Conservation (phyloP, 1,140 invertebrate species). For the Drosophila bocki region DNA sequence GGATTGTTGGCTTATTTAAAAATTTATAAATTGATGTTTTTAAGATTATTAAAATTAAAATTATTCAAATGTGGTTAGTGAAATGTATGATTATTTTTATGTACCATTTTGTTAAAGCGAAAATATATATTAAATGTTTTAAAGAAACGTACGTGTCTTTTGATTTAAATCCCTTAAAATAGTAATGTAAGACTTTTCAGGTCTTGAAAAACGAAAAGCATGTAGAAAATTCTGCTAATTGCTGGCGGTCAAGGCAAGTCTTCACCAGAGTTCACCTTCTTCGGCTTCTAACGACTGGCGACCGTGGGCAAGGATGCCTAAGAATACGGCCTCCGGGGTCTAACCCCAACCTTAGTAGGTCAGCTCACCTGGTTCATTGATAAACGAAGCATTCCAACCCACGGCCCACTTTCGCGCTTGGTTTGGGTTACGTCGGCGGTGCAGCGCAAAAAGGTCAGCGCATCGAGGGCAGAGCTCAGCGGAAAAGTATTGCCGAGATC, state of each 20-base stretch:
- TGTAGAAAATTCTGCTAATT: not conserved
- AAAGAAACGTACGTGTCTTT: not conserved
- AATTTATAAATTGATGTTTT: too few species aligned
- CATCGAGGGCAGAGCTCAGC: conserved; percentile 78
- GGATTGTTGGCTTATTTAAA: too few species aligned
- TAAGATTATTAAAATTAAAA: too few species aligned
- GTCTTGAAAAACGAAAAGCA: not conserved
- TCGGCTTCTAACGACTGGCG: conserved; percentile 19
- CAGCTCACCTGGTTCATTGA: conserved; percentile 60
- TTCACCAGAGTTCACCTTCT: not conserved
- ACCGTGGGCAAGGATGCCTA: conserved; percentile 22
- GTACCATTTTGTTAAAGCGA: not conserved
- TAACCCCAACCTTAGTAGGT: conserved; percentile 56
- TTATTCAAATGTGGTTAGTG: too few species aligned
- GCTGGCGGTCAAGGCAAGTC: conserved; percentile 3
- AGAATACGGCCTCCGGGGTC: conserved; percentile 1
- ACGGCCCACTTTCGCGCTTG: conserved; percentile 58
- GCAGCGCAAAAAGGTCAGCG: conserved; percentile 63
- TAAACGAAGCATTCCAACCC: conserved; percentile 65
- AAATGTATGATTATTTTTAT: too few species aligned
- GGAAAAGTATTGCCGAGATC: conserved; percentile 73
- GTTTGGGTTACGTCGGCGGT: conserved; percentile 26
- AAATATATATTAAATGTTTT: not conserved
- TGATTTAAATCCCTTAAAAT: not conserved
- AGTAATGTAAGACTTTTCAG: not conserved